Evolutionary conservation across 2,113 vertebrate genomes (phyloP), one percentile per base, ranked within the genome.

Genomic region (Climacteris rufus): DNA sequence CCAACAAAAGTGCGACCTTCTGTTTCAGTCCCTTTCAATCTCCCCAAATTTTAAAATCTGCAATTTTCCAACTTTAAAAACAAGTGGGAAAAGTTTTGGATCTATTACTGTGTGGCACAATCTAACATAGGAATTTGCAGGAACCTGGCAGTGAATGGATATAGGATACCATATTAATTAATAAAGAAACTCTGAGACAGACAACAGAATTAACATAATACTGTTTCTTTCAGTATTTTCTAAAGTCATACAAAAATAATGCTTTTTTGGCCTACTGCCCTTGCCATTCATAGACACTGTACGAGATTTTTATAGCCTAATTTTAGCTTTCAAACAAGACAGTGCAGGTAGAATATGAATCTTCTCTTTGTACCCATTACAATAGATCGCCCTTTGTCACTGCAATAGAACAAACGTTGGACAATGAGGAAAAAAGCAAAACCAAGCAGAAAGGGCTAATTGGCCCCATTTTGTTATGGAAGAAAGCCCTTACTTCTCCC

Each of bases 301-400:
- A 52, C 17, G 30, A 21, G 27, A 57, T 40, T 75, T 76, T 78
- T 19, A 50, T 13, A 87, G 78, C 13, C 27, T 80, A 42, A 54
- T 45, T 87, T 52, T 42, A 72, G 61, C 80, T 92, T 80, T 95
- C 79, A 61, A 92, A 82, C 15, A 76, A 71, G 57, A 53, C 31
- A 30, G 15, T 22, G 68, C 6, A 70, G 47, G 60, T 49, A 40
- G 93, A 90, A 76, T 17, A 81, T 5, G 17, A 61, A 74, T 71
- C 76, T 68, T 60, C 53, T 42, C 63, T 65, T 53, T 40, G 18
- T 49, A 76, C 24, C 39, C n/a, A 61, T 72, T 53, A 87, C 21
- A 78, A 20, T 61, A 87, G 60, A 61, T 53, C 60, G 82, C 16
- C 7, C 19, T 77, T 91, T 80, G 35, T 33, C 6, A 7, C 1